Conservation (phyloP, 2,113 vertebrate species). For the Corythaixoides concolor region DNA sequence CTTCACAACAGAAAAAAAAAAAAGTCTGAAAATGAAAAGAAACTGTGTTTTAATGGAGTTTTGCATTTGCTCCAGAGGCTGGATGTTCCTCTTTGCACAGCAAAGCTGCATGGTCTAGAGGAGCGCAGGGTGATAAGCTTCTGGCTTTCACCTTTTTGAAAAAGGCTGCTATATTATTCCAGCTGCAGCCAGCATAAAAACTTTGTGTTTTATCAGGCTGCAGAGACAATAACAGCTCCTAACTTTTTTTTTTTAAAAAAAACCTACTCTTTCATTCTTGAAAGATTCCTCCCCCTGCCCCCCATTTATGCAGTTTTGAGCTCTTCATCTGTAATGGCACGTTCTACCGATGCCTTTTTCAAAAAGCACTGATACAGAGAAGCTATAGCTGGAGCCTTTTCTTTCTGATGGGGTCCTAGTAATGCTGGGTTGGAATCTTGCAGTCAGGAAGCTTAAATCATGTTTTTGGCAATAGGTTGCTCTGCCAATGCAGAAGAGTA, state of each 20-base stretch:
- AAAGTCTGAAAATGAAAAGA: conserved; percentile 21
- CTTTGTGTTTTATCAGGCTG: conserved; percentile 35
- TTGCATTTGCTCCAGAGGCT: background rate
- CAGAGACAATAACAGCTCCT: conserved; percentile 41
- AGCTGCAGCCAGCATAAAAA: conserved; percentile 14
- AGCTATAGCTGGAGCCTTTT: background rate
- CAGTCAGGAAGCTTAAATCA: background rate
- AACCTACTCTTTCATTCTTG: background rate
- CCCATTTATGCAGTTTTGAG: background rate
- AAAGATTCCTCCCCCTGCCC: background rate
- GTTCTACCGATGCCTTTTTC: background rate
- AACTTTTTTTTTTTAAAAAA: background rate
- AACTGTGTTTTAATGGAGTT: background rate
- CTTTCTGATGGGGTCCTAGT: background rate
- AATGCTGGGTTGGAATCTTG: background rate
- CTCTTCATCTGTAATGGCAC: background rate
- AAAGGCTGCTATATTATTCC: background rate
- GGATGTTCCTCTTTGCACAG: background rate
- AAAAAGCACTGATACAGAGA: background rate
- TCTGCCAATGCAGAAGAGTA: background rate
- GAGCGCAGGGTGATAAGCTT: background rate
- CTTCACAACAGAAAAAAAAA: conserved; percentile 23
- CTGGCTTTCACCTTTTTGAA: background rate
- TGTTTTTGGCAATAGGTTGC: background rate
- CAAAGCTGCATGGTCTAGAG: background rate